Base-by-base conservation (phyloP, 2,888 invertebrate genomes). In the Leucophenga maculata region DNA sequence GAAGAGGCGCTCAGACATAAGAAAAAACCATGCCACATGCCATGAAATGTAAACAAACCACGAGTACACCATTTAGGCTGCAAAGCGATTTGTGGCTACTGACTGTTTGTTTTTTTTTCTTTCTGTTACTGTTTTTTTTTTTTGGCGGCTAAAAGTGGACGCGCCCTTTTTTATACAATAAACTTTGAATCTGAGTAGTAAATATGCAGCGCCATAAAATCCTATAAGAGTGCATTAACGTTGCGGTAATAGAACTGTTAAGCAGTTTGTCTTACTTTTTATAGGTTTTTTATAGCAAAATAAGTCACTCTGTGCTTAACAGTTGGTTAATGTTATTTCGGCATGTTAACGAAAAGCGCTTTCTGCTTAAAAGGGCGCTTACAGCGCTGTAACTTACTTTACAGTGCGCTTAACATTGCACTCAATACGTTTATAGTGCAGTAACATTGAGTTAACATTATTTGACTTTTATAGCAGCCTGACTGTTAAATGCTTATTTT, bases 401-500 rank as follows among this genome's bases (percentile, higher is more conserved):
- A 39, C 39, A 39, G 39, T 39, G 11, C 11, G 3, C 39, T 26
- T 4, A 26, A 26, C 26, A 4, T 39, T 39, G 39, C 8, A 1
- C 11, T 11, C 39, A 39, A 11, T 39, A 39, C 2, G 39, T 11
- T 39, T 39, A 11, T 8, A 39, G 1, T 39, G 39, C 8, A 39
- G 39, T 39, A 11, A 39, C 8, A 11, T 3, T 39, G 9, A 6
- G 3, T 39, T 39, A 39, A 39, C 39, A 39, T 39, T 39, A 39
- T 39, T 39, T 55, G 13, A 55, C 14, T 22, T 55, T 55, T 20
- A 22, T 55, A 14, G 52, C 13, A 6, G 18, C 16, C 20, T 52
- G 3, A 22, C 20, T 20, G 16, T 11, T 2, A 22, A 16, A 59
- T 62, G 62, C 20, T 60, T n/a, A n/a, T 78, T 54, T 6, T 20